Percentiles rank a stretch among this genome's conserved stretches.
Evolutionary conservation across 1,140 invertebrate genomes (phyloP).

Genomic region (Thereuonema tuberculata): DNA sequence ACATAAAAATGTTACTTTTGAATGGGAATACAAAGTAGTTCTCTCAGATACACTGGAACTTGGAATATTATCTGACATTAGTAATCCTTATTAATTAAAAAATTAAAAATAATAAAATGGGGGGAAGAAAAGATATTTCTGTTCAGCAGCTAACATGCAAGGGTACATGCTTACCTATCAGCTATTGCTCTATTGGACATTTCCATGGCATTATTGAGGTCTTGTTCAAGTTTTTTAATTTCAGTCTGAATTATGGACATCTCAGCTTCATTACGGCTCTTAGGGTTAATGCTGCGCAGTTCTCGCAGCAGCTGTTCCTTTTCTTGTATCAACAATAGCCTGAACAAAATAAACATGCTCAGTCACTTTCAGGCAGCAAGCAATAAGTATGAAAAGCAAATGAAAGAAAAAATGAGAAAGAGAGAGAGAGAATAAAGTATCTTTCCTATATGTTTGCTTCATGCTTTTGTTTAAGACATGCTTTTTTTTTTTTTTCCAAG

Average conservation of each 20-base stretch:
- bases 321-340: constrained; percentile 77
- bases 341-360: constrained; percentile 21
- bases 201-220: constrained; percentile 77
- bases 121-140: too few species aligned
- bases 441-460: too few species aligned
- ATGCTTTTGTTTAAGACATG: too few species aligned
- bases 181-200: constrained; percentile 86
- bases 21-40: too few species aligned
- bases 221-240: constrained; percentile 74
- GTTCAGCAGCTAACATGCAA: too few species aligned
- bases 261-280: constrained; percentile 66
- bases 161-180: constrained; percentile 51
- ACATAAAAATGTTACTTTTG: too few species aligned
- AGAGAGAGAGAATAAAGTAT: constrained; percentile 10
- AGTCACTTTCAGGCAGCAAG: too few species aligned
- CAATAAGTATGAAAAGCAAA: neutral
- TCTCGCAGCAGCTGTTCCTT: constrained; percentile 88
- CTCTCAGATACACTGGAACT: too few species aligned
- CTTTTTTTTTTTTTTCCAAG: too few species aligned
- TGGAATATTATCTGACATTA: too few species aligned
- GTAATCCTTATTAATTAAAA: too few species aligned
- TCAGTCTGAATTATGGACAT: constrained; percentile 68
- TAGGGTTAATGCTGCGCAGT: constrained; percentile 69
- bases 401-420: neutral
- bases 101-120: too few species aligned